Percentiles rank a stretch among this genome's conserved stretches.
Evolutionary conservation across 2,888 invertebrate genomes (phyloP).

Genomic region (Aphidoletes aphidimyza): DNA sequence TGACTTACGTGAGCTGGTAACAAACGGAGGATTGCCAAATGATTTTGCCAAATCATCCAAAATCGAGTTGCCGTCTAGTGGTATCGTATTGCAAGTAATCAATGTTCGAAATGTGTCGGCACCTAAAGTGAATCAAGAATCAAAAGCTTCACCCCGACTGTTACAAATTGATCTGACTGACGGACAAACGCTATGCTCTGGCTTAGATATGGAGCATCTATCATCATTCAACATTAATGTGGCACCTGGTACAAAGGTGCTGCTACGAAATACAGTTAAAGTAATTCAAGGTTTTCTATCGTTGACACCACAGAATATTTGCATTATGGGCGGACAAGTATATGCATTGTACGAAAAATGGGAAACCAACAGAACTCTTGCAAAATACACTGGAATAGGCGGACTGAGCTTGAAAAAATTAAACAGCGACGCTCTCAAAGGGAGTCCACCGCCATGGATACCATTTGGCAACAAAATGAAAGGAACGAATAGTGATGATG

Average conservation of each 20-base stretch:
- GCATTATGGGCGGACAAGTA: constrained; percentile 86
- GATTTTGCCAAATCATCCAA: constrained; percentile 73
- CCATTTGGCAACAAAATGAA: constrained; percentile 86
- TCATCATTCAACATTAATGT: constrained; percentile 80
- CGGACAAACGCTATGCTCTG: constrained; percentile 81
- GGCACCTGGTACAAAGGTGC: constrained; percentile 89
- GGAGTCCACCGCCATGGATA: constrained; percentile 91
- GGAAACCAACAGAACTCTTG: constrained; percentile 77
- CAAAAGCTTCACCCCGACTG: constrained; percentile 82
- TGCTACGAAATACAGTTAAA: constrained; percentile 69
- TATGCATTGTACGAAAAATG: constrained; percentile 86
- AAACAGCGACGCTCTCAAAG: constrained; percentile 64
- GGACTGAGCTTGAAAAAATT: background rate
- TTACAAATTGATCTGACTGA: constrained; percentile 86
- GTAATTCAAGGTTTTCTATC: constrained; percentile 80
- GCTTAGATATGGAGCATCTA: constrained; percentile 80
- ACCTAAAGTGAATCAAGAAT: constrained; percentile 90
- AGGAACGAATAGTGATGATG: constrained; percentile 68
- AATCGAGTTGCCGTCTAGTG: constrained; percentile 67
- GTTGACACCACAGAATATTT: constrained; percentile 74
- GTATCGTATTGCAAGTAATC: constrained; percentile 86
- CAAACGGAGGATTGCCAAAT: constrained; percentile 78
- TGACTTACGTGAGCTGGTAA: constrained; percentile 81
- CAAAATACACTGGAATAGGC: constrained; percentile 70
- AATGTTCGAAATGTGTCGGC: constrained; percentile 89